A percentile compares a stretch with the other conserved stretches of the same genome.
Conservation (phyloP, 2,888 invertebrate genomes). For the Merodon equestris region DNA sequence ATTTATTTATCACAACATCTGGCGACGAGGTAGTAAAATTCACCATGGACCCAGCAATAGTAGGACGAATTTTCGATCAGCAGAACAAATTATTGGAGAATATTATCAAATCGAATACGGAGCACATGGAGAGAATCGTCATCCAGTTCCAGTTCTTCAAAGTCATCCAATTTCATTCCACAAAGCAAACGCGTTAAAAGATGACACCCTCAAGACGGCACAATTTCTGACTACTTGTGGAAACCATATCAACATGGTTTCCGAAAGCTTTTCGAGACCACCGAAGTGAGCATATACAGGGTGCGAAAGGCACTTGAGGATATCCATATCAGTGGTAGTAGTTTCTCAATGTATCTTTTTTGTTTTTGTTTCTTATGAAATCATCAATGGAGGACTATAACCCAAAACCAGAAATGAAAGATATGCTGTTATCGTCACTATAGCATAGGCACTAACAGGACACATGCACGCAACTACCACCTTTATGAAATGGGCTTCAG, state of each 20-base stretch:
- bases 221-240: conserved; percentile 5
- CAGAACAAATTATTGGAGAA: neutral
- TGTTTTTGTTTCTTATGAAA: too few relatives aligned
- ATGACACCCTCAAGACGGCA: conserved; percentile 1
- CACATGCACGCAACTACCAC: too few relatives aligned
- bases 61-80: neutral
- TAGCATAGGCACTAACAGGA: too few relatives aligned
- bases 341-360: too few relatives aligned
- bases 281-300: conserved; percentile 14
- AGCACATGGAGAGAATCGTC: conserved; percentile 1
- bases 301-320: too few relatives aligned
- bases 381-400: too few relatives aligned
- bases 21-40: conserved; percentile 5
- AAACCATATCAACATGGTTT: neutral
- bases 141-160: too few relatives aligned
- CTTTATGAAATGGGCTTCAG: too few relatives aligned
- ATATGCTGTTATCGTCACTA: too few relatives aligned
- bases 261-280: neutral
- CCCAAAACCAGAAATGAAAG: too few relatives aligned
- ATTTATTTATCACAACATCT: neutral
- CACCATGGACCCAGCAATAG: conserved; percentile 8
- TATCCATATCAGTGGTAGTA: too few relatives aligned
- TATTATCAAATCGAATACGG: neutral
- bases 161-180: neutral
- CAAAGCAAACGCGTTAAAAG: neutral